Evolutionary conservation across 92 coral and sea anemone species (phyloP), one percentile per base, ranked within the genome.

Genomic region (Nematostella vectensis): DNA sequence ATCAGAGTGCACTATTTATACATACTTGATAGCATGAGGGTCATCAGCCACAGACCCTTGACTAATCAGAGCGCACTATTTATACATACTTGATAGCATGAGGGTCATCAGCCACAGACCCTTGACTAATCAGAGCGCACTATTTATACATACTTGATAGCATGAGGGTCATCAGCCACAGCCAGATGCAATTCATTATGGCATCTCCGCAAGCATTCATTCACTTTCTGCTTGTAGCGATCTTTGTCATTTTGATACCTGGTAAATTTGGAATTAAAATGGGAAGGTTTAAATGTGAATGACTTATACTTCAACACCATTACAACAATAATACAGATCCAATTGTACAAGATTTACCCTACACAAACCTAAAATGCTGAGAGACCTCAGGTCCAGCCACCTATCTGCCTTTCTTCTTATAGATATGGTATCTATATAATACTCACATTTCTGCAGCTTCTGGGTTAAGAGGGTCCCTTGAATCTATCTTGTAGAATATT

Each of bases 81-180:
- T n/a, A n/a, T n/a, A 22, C 65, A 54, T 33, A 86, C 97, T 85
- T 77, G 25, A 91, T 81, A 13, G 95, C 81, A 78, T 91, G 98
- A 31, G 99, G 96, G 28, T 93, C 99, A 86, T 93, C 99, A 38
- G 83, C 93, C 3, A 85, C 79, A 38, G 86, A 80, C 31, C n/a
- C n/a, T n/a, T n/a, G n/a, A n/a, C n/a, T n/a, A n/a, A n/a, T n/a
- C n/a, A n/a, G n/a, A n/a, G n/a, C n/a, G n/a, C n/a, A n/a, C n/a
- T n/a, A n/a, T n/a, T n/a, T n/a, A n/a, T n/a, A 22, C 65, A 54
- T 33, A 86, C 97, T 85, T 77, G 25, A 91, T 81, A 13, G 95
- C 81, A 78, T 91, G 98, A 31, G 99, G 96, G 28, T 93, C 99
- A 86, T 93, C 99, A 38, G 83, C 93, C 3, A 85, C 79, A 38